Evolutionary conservation across 2,113 vertebrate genomes (phyloP).

Genomic region (Probosciger aterrimus): DNA sequence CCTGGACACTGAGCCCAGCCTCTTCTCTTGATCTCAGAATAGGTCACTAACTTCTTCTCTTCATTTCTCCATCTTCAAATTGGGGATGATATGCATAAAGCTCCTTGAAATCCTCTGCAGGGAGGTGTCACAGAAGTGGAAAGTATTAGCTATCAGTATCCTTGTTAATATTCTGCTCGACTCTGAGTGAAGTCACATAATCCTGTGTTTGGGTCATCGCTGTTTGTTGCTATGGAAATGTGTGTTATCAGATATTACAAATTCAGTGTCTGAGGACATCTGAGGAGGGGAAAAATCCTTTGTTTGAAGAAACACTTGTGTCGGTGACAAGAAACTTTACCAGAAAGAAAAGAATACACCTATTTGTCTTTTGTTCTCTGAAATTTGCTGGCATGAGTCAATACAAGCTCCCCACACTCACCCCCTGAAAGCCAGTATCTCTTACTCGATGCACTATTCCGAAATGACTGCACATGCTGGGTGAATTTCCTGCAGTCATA

Average conservation of each 20-base stretch:
- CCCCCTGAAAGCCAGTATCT: not conserved
- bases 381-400: not conserved
- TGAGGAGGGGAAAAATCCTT: conserved; percentile 33
- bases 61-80: not conserved
- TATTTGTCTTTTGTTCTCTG: conserved; percentile 2
- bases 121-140: conserved; percentile 50
- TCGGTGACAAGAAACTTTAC: not conserved
- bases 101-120: conserved; percentile 43
- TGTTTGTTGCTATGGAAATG: conserved; percentile 67
- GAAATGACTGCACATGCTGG: conserved; percentile 1
- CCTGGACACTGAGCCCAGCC: not conserved
- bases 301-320: conserved; percentile 1
- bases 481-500: conserved; percentile 44
- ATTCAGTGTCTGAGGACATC: conserved; percentile 32
- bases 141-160: conserved; percentile 64
- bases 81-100: not conserved
- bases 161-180: conserved; percentile 60
- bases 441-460: not conserved
- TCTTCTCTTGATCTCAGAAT: not conserved
- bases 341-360: not conserved
- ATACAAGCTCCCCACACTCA: rapidly evolving
- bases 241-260: conserved; percentile 53
- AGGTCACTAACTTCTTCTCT: not conserved
- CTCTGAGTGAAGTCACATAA: conserved; percentile 62
- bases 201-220: conserved; percentile 62